Percentiles rank a stretch among this genome's conserved stretches.
phyloP scores from a whole-genome alignment of 1,140 invertebrate genomes.

The Zaprionus ornatus region DNA sequence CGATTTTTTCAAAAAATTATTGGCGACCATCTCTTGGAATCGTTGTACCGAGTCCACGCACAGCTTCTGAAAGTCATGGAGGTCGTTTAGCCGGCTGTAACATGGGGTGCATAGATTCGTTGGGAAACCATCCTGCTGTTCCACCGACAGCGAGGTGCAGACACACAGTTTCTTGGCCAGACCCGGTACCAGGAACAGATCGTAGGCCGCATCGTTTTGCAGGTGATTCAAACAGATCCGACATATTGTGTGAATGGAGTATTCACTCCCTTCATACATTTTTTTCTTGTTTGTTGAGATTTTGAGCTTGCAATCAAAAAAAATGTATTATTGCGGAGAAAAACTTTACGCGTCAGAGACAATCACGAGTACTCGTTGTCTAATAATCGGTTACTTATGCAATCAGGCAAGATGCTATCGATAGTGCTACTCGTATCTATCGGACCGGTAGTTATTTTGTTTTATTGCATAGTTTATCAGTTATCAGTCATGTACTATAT shows the following conservation, averaged over 20 bases:
- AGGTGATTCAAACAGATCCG: conserved; percentile 75
- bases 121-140: conserved; percentile 74
- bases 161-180: conserved; percentile 73
- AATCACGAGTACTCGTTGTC: neutral
- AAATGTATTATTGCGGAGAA: conserved; percentile 32
- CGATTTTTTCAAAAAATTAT: conserved; percentile 43
- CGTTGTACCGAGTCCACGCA: conserved; percentile 71
- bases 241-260: conserved; percentile 73
- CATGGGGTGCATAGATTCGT: conserved; percentile 69
- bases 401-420: conserved; percentile 5
- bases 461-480: neutral
- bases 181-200: conserved; percentile 70
- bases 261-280: conserved; percentile 58
- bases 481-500: neutral
- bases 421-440: conserved; percentile 6
- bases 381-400: conserved; percentile 11
- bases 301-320: neutral
- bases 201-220: conserved; percentile 61
- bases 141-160: conserved; percentile 72
- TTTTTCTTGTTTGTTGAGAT: conserved; percentile 3
- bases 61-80: conserved; percentile 75
- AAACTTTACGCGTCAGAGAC: conserved; percentile 24
- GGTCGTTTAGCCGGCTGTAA: conserved; percentile 62
- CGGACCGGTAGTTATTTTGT: neutral
- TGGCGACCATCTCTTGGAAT: conserved; percentile 71